Percentiles rank a stretch among this genome's conserved stretches.
These are phyloP conservation scores for Cyprinus carpio DNA, from an alignment of 2,113 vertebrate genomes.

Conservation along the genomic window DNA sequence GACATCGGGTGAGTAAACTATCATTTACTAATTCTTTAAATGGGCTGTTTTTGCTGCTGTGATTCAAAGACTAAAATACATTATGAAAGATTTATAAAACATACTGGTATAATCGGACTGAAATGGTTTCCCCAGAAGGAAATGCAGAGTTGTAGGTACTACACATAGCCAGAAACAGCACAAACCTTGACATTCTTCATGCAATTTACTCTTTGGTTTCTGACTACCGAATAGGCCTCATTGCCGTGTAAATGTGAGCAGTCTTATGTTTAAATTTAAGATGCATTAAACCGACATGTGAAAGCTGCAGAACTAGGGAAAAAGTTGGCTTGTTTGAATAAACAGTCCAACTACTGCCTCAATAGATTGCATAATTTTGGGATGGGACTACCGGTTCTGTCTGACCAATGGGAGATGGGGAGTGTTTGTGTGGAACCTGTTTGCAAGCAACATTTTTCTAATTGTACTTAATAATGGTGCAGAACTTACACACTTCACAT, in stretches of 20 bases:
- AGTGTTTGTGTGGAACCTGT: neutral
- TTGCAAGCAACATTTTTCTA: neutral
- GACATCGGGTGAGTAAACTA: too few species aligned
- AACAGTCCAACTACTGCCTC: neutral
- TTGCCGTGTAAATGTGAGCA: neutral
- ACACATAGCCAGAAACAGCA: neutral
- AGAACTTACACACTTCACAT: neutral
- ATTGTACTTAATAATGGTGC: neutral
- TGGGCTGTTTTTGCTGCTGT: neutral
- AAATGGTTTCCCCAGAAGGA: neutral
- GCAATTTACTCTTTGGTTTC: neutral
- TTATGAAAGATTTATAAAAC: neutral
- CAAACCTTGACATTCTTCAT: neutral
- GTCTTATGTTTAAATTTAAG: neutral
- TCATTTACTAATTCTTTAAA: neutral
- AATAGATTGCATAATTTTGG: neutral
- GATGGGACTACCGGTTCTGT: neutral
- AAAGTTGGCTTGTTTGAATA: neutral
- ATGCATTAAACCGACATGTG: neutral
- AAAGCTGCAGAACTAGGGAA: neutral
- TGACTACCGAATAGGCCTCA: neutral
- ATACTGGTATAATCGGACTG: neutral
- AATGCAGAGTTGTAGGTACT: neutral
- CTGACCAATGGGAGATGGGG: neutral
- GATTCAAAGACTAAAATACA: neutral